phyloP scores from a whole-genome alignment of 2,888 invertebrate species.

The Orchesella flavescens region DNA sequence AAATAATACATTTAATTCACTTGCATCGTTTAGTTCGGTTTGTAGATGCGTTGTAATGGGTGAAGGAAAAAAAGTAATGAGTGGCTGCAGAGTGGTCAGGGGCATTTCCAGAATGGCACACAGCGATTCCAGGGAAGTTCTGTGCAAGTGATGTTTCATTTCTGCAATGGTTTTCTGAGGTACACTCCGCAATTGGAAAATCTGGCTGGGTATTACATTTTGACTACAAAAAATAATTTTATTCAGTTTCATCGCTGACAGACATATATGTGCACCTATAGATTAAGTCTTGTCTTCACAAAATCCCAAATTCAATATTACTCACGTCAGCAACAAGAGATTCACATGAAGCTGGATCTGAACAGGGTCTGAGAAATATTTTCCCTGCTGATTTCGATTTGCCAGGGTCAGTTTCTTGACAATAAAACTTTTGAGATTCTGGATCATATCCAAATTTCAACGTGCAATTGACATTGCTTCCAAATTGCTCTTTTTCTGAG shows the following conservation, averaged over 20 bases:
- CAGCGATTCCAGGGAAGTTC: slow-evolving; percentile 58
- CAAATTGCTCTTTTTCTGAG: slow-evolving; percentile 51
- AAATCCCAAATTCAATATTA: no score
- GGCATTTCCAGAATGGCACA: slow-evolving; percentile 53
- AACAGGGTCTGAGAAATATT: slow-evolving; percentile 49
- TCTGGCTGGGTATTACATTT: slow-evolving; percentile 21
- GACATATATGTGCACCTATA: neutral
- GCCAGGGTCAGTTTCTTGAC: slow-evolving; percentile 29
- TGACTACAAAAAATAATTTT: slow-evolving; percentile 32
- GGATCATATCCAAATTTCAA: slow-evolving; percentile 52
- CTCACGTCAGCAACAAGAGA: slow-evolving; percentile 32
- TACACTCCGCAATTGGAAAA: slow-evolving; percentile 46
- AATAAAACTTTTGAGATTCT: slow-evolving; percentile 49
- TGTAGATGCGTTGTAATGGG: neutral
- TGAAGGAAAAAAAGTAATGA: slow-evolving; percentile 36
- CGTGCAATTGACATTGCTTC: slow-evolving; percentile 44
- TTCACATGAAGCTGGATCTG: slow-evolving; percentile 48
- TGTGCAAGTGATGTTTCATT: slow-evolving; percentile 41
- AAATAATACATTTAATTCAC: neutral
- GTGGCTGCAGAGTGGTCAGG: slow-evolving; percentile 32
- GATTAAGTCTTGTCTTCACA: no score
- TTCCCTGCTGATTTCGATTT: slow-evolving; percentile 35
- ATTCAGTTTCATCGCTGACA: neutral
- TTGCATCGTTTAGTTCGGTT: slow-evolving; percentile 44
- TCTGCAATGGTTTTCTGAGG: slow-evolving; percentile 37